A percentile compares a stretch with the other conserved stretches of the same genome.
These are phyloP conservation scores for Lithophane ornitopus DNA, from an alignment of 2,888 invertebrate genomes.

Conservation along the genomic window DNA sequence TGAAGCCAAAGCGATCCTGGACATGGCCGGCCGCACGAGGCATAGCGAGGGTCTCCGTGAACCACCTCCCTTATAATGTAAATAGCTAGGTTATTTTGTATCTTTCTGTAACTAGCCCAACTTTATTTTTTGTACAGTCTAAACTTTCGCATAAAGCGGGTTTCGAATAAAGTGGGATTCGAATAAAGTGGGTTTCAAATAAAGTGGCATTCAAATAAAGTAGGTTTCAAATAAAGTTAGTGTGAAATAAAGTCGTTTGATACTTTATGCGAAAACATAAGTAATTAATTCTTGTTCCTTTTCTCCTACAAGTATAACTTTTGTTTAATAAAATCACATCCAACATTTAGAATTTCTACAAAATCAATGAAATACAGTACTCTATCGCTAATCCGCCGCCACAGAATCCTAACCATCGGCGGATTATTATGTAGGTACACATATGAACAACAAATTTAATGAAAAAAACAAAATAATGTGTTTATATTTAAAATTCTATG, in stretches of 20 bases:
- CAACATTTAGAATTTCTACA: constrained; percentile 38
- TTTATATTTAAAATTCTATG: no score
- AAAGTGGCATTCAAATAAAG: not conserved
- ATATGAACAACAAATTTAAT: no score
- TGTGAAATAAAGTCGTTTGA: not conserved
- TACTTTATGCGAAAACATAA: constrained; percentile 12
- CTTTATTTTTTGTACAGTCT: constrained; percentile 32
- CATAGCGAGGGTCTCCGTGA: constrained; percentile 96
- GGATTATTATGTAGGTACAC: no score
- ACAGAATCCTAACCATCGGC: no score
- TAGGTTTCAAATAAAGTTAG: constrained; percentile 1
- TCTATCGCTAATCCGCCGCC: no score
- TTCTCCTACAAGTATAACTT: not conserved
- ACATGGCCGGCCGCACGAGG: constrained; percentile 94
- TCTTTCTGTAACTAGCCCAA: constrained; percentile 28
- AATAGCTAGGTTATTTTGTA: constrained; percentile 19
- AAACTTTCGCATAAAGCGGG: constrained; percentile 16
- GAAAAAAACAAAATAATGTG: no score
- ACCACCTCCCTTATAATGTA: constrained; percentile 81
- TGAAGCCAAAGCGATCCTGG: constrained; percentile 95
- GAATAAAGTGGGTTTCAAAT: constrained; percentile 16
- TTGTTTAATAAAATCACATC: not conserved
- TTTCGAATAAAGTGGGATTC: constrained; percentile 1
- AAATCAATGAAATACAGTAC: constrained; percentile 10
- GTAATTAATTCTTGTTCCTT: no score